Percentiles rank a stretch among this genome's conserved stretches.
Evolutionary conservation across 2,797 vertebrate genomes (phyloP).

Genomic region (Chaetophractus vellerosus): DNA sequence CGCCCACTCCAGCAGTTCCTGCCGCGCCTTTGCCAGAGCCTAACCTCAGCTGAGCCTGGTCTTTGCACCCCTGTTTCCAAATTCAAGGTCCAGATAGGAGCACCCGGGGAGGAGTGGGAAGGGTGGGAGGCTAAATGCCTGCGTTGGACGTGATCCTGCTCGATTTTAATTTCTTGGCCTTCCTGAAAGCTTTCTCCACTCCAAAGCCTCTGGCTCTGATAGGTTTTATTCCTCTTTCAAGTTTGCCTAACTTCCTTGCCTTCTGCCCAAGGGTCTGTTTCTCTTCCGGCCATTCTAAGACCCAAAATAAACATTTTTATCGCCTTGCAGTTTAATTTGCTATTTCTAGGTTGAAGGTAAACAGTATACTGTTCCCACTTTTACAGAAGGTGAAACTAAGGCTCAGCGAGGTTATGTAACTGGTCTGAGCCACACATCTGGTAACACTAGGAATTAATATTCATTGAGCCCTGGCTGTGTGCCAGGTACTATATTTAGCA

Average conservation of each 20-base stretch:
- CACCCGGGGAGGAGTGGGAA: neutral
- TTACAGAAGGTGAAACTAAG: too few relatives aligned
- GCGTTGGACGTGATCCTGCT: too few relatives aligned
- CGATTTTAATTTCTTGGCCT: neutral
- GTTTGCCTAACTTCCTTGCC: too few relatives aligned
- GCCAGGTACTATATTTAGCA: too few relatives aligned
- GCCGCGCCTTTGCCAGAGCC: fast-evolving
- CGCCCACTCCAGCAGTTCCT: fast-evolving
- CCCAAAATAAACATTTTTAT: too few relatives aligned
- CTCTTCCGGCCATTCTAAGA: neutral
- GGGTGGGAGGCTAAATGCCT: neutral
- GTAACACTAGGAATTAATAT: too few relatives aligned
- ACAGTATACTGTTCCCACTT: too few relatives aligned
- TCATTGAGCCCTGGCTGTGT: too few relatives aligned
- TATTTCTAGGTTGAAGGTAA: neutral
- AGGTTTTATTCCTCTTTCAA: neutral
- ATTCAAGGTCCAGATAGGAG: neutral
- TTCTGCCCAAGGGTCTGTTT: too few relatives aligned
- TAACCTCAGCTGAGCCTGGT: fast-evolving
- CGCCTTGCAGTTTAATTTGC: too few relatives aligned
- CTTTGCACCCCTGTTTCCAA: neutral
- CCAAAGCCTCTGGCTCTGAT: neutral
- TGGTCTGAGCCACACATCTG: too few relatives aligned
- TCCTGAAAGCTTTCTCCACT: neutral
- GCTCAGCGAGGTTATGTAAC: too few relatives aligned